phyloP scores from a whole-genome alignment of 2,113 vertebrate genomes.

The Leptobrachium leishanense region DNA sequence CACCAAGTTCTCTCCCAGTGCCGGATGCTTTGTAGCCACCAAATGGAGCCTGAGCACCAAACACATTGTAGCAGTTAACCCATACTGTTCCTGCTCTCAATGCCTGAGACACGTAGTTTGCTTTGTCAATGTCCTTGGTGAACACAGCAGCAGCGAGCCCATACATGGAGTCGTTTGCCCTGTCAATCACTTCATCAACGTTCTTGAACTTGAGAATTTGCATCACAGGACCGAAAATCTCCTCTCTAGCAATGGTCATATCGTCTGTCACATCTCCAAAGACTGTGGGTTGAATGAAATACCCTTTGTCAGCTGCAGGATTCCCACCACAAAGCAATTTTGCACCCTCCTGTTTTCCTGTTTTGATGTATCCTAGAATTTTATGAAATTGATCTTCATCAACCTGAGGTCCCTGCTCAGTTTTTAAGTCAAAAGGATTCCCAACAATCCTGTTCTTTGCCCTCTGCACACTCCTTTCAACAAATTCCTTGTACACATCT shows the following conservation, averaged over 20 bases:
- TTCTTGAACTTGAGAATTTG: slow-evolving; percentile 93
- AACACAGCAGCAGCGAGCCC: slow-evolving; percentile 92
- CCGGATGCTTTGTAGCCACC: slow-evolving; percentile 95
- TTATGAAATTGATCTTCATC: slow-evolving; percentile 92
- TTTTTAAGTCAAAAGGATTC: slow-evolving; percentile 86
- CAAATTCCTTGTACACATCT: slow-evolving; percentile 84
- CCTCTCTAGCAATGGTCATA: slow-evolving; percentile 93
- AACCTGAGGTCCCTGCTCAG: slow-evolving; percentile 95
- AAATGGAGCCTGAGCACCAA: slow-evolving; percentile 87
- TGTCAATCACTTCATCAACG: slow-evolving; percentile 84
- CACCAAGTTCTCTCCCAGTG: slow-evolving; percentile 85
- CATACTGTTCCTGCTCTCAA: slow-evolving; percentile 92
- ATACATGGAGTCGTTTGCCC: slow-evolving; percentile 86
- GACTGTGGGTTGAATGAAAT: slow-evolving; percentile 93
- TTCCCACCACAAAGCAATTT: slow-evolving; percentile 90
- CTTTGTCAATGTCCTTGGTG: slow-evolving; percentile 88
- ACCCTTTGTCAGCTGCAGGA: slow-evolving; percentile 85
- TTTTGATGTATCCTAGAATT: slow-evolving; percentile 89
- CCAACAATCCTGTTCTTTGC: slow-evolving; percentile 86
- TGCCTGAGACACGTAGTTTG: slow-evolving; percentile 80
- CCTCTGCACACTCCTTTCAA: slow-evolving; percentile 83
- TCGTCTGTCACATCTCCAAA: slow-evolving; percentile 89
- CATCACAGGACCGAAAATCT: slow-evolving; percentile 99
- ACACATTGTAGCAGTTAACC: slow-evolving; percentile 95
- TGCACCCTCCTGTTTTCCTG: slow-evolving; percentile 86